These are phyloP conservation scores for Diaperis boleti DNA, from an alignment of 2,888 invertebrate genomes.

Conservation along the genomic window DNA sequence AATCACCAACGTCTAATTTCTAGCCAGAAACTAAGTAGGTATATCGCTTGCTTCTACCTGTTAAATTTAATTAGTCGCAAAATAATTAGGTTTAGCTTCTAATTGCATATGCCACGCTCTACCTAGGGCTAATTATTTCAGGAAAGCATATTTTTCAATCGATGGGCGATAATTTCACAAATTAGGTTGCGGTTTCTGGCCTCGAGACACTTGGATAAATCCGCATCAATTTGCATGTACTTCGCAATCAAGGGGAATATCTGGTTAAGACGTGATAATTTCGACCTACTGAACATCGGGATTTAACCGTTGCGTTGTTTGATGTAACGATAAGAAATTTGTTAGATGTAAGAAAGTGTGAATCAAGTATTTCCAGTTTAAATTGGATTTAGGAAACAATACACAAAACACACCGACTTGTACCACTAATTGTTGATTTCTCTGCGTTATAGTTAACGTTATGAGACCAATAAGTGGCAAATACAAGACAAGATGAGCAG, in stretches of 20 bases:
- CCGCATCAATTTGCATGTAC: conserved; percentile 4
- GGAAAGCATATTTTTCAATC: conserved; percentile 13
- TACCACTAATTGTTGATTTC: no score
- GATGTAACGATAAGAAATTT: conserved; percentile 11
- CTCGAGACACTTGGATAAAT: background rate
- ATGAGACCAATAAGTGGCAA: no score
- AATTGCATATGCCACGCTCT: conserved; percentile 8
- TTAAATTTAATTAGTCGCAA: conserved; percentile 26
- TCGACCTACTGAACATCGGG: background rate
- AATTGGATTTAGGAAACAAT: background rate
- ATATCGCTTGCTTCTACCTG: conserved; percentile 21
- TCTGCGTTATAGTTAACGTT: no score
- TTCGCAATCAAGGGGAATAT: background rate
- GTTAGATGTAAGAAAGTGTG: no score
- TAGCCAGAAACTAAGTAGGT: conserved; percentile 25
- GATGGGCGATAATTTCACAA: background rate
- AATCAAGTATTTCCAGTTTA: no score
- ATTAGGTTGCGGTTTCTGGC: conserved; percentile 3
- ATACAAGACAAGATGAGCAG: no score
- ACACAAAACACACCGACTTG: no score
- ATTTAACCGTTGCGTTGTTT: conserved; percentile 15
- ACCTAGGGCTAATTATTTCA: conserved; percentile 14
- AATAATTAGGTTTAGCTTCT: conserved; percentile 17
- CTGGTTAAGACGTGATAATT: conserved; percentile 1
- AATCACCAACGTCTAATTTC: conserved; percentile 11